Evolutionary conservation across 2,797 vertebrate genomes (phyloP), one percentile per base, ranked within the genome.

Genomic region (Falco naumanni): DNA sequence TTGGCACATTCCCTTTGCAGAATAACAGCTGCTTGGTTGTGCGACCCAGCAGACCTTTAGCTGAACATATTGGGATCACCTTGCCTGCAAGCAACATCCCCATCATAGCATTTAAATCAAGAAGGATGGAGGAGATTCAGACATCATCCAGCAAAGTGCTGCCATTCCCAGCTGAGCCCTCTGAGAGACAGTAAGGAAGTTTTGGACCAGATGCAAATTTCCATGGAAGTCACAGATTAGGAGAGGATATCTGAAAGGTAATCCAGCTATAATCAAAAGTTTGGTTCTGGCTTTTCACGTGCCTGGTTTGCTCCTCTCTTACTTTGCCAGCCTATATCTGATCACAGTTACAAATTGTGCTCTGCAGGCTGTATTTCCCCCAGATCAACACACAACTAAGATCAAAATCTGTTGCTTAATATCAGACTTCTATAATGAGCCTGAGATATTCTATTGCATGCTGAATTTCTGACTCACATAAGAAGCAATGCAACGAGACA

Each of bases 341-440:
- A 86, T 60, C 64, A 33, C 68, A 74, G 61, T 83, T 77, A 83
- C 20, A 41, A 61, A 56, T 11, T 61, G 63, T 3, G 1, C 37
- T 69, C 65, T 11, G 50, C 71, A 70, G 64, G 65, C 66, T 87
- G n/a, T 31, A 54, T 83, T 95, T 95, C 78, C 71, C 82, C 65
- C 50, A 76, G 61, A 87, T 78, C 92, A 93, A 89, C 70, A 85
- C 0, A 3, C 64, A 78, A 22, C 75, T 78, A 48, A 28, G 84
- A 93, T 66, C 50, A 71, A 93, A 97, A 94, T 84, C 87, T 34
- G 76, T 57, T 39, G 20, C 89, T 94, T 93, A 92, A 94, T 87
- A 95, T 51, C 69, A 89, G 79, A 69, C 85, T 91, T 82, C 64
- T 54, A 11, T 87, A 69, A 93, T 56, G 93, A 96, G 90, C 71